These are phyloP conservation scores for Plestiodon gilberti DNA, from an alignment of 2,113 vertebrate species.

Conservation along the genomic window DNA sequence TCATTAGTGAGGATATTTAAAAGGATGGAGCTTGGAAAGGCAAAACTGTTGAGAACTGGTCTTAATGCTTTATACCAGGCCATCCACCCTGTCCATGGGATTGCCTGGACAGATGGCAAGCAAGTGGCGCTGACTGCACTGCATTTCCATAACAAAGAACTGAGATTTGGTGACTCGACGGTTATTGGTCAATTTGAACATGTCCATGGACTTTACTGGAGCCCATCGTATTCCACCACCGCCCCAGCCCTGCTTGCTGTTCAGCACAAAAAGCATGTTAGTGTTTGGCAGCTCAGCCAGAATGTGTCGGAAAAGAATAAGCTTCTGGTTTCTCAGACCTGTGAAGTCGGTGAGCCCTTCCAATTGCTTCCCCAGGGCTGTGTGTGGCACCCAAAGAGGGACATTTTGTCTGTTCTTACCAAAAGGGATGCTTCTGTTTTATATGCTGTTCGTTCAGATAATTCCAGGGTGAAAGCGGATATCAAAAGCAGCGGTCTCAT, in stretches of 20 bases:
- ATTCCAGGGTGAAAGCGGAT: slow-evolving; percentile 83
- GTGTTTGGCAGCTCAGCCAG: slow-evolving; percentile 89
- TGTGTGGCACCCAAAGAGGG: slow-evolving; percentile 90
- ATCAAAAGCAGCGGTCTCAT: slow-evolving; percentile 85
- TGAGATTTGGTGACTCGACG: slow-evolving; percentile 87
- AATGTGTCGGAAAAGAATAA: slow-evolving; percentile 82
- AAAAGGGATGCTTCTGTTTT: slow-evolving; percentile 86
- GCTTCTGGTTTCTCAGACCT: slow-evolving; percentile 86
- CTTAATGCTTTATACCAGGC: slow-evolving; percentile 91
- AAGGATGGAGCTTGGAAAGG: slow-evolving; percentile 93
- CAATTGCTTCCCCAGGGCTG: slow-evolving; percentile 92
- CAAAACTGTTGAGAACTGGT: slow-evolving; percentile 88
- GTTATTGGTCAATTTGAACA: slow-evolving; percentile 94
- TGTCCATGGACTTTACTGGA: slow-evolving; percentile 91
- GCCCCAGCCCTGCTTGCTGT: slow-evolving; percentile 85
- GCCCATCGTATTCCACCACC: slow-evolving; percentile 74
- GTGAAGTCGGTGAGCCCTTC: slow-evolving; percentile 87
- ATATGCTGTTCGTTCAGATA: slow-evolving; percentile 82
- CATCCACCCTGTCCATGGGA: slow-evolving; percentile 89
- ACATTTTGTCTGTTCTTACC: slow-evolving; percentile 88
- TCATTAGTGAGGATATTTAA: slow-evolving; percentile 28
- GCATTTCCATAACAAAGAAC: slow-evolving; percentile 77
- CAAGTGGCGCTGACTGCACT: slow-evolving; percentile 89
- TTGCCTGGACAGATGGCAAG: slow-evolving; percentile 95
- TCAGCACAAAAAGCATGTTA: slow-evolving; percentile 90